Base-by-base conservation (phyloP, 1,140 invertebrate species). In the Aphis gossypii region DNA sequence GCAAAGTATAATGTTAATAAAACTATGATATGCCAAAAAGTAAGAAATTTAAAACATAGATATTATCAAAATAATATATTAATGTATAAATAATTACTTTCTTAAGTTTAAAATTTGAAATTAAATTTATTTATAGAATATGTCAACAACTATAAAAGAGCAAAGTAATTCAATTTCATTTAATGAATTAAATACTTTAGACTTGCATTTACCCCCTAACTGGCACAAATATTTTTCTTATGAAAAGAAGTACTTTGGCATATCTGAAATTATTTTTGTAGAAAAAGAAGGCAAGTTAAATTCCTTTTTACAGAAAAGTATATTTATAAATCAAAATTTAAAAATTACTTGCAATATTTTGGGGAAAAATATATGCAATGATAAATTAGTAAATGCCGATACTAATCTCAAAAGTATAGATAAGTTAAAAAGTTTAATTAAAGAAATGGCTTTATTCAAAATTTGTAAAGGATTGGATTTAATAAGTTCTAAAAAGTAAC, bases 201-300 rank as follows among this genome's bases (percentile, higher is more conserved):
- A 76, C 30, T 76, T 76, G n/a, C n/a, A 76, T 8, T 3, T 76
- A n/a, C n/a, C 68, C 8, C 68, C 68, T n/a, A 35, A 76, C n/a
- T 76, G 68, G n/a, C 68, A 76, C 68, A 76, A 76, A 76, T 35
- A 76, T 35, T 18, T 76, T 76, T 76, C 68, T 76, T n/a, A 35
- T 35, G 68, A 76, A 76, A n/a, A 76, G 46, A 76, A 76, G n/a
- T 76, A 35, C n/a, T 35, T 76, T 76, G 68, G 30, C 8, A 76
- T 76, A 76, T 76, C 68, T 18, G 68, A 76, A 76, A 76, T 76
- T n/a, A 35, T 76, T 76, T 76, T 76, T 76, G n/a, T 76, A n/a
- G n/a, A 35, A 76, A 76, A 76, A 14, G 68, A n/a, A 76, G n/a
- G n/a, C 8, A 18, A 35, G 14, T 35, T 35, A n/a, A 76, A n/a